Evolutionary conservation across 2,888 invertebrate species (phyloP).

Genomic region (Lobophora halterata): DNA sequence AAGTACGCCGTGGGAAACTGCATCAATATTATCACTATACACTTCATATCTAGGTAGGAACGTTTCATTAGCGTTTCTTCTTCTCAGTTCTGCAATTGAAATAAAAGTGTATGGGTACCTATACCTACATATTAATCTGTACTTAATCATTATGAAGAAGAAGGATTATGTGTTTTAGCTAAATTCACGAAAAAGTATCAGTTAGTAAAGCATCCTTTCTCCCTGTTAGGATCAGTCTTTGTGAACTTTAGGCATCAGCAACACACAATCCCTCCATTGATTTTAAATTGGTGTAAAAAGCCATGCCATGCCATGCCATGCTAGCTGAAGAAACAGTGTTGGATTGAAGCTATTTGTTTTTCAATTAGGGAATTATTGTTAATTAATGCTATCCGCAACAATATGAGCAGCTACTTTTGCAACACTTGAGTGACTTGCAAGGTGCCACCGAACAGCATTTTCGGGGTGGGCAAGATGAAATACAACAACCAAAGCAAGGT

Average conservation of each 20-base stretch:
- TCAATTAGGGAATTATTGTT: neutral
- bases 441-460: constrained; percentile 42
- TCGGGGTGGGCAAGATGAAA: constrained; percentile 40
- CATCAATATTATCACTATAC: constrained; percentile 7
- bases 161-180: constrained; percentile 4
- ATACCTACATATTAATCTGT: neutral
- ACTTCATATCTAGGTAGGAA: constrained; percentile 7
- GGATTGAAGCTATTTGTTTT: constrained; percentile 4
- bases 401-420: constrained; percentile 36
- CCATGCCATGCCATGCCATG: constrained; percentile 16
- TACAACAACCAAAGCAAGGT: constrained; percentile 45
- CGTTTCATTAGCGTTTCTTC: constrained; percentile 9
- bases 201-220: too few species aligned
- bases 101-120: constrained; percentile 1
- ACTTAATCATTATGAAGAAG: neutral
- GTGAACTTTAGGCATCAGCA: too few species aligned
- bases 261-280: constrained; percentile 6
- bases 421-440: constrained; percentile 38
- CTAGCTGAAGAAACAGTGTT: neutral
- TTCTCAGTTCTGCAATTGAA: constrained; percentile 18
- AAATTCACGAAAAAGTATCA: neutral
- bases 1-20: constrained; percentile 2
- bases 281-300: constrained; percentile 15
- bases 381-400: constrained; percentile 28
- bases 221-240: too few species aligned